Evolutionary conservation across 1,140 invertebrate species (phyloP), one percentile per base, ranked within the genome.

Genomic region (Himalopsyche phryganea): DNA sequence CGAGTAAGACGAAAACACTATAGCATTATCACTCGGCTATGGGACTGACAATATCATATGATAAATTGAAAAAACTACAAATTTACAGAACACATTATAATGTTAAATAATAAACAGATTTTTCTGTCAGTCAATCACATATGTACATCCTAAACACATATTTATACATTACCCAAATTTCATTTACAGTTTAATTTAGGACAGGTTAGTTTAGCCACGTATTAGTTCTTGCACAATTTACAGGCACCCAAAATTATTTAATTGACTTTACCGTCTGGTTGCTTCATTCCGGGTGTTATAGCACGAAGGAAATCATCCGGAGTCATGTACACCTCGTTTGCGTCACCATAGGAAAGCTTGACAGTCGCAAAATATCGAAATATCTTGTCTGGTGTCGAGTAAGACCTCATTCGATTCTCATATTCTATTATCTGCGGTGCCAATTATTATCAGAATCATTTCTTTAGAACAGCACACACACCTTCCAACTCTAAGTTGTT

Each of bases 311-410:
- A 98, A 82, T 98, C 96, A 81, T 96, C 91, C 38, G 96, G 96
- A 48, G 95, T 98, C 96, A 98, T 98, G 68, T 87, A 97, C 65
- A 96, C 84, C 72, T 97, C 92, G 59, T 84, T 85, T 68, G 81
- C 82, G 45, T 86, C 83, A 54, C 82, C 75, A 67, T 81, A 82
- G 61, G 85, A 81, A 32, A 98, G 76, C 80, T 93, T 92, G 61
- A 98, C 82, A 35, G 96, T 98, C n/a, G 96, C 96, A 86, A 99
- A 99, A 79, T 98, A 98, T 47, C 96, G 87, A 81, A 99, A 99
- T 72, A 98, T 95, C 83, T 98, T 99, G 77, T 98, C 96, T 44
- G 96, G 96, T 28, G 94, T 97, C 10, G 95, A 98, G 81, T 91
- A 98, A 59, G 90, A 81, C 67, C 96, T 80, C 77, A 98, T 91